A percentile compares a stretch with the other conserved stretches of the same genome.
Evolutionary conservation across 2,797 vertebrate species (phyloP).

Genomic region (Anniella stebbinsi): DNA sequence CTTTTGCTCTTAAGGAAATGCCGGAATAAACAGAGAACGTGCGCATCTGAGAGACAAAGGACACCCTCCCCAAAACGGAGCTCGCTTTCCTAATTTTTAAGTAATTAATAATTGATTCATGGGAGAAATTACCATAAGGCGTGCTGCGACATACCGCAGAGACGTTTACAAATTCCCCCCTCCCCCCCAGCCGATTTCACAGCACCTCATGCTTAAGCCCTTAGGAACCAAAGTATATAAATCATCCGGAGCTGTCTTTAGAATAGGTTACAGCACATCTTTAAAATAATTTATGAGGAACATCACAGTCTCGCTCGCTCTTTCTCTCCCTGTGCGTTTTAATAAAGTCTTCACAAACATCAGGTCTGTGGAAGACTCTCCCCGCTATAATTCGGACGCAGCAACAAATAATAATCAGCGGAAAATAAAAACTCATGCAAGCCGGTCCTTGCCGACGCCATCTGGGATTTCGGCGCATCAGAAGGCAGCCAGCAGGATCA

Average conservation of each 20-base stretch:
- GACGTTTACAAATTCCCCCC: slow-evolving; percentile 66
- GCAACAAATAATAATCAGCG: background rate
- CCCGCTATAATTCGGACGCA: slow-evolving; percentile 5
- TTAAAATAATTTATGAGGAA: slow-evolving; percentile 62
- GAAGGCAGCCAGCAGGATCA: too few species aligned
- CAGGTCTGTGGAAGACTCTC: slow-evolving; percentile 20
- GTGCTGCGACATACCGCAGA: slow-evolving; percentile 72
- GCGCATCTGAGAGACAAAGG: background rate
- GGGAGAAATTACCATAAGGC: slow-evolving; percentile 63
- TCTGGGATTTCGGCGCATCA: fast-evolving
- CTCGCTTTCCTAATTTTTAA: slow-evolving; percentile 41
- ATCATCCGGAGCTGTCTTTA: slow-evolving; percentile 65
- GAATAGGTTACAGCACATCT: slow-evolving; percentile 49
- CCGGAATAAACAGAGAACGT: too few species aligned
- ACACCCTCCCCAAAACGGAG: background rate
- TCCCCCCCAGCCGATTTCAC: slow-evolving; percentile 63
- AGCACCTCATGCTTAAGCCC: slow-evolving; percentile 66
- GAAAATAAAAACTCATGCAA: background rate
- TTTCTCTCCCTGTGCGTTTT: slow-evolving; percentile 19
- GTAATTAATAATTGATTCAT: slow-evolving; percentile 59
- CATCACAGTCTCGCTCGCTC: slow-evolving; percentile 56
- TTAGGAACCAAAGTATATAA: slow-evolving; percentile 70
- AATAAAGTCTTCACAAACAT: slow-evolving; percentile 73
- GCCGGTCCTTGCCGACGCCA: background rate
- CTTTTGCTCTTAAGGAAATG: too few species aligned